Evolutionary conservation across 2,113 vertebrate genomes (phyloP).

Genomic region (Labeo rohita): DNA sequence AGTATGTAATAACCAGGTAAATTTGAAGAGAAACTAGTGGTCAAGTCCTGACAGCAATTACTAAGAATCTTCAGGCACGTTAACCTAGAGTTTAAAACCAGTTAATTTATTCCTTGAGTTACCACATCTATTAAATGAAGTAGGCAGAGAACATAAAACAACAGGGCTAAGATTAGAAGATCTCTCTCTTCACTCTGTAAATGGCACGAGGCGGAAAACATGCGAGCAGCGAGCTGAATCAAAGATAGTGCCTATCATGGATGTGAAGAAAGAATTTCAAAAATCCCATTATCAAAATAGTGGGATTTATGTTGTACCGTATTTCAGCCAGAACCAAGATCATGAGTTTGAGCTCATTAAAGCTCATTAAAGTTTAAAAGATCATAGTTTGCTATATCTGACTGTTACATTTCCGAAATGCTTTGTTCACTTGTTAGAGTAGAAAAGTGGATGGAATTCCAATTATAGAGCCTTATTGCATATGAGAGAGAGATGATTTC

Average conservation of each 20-base stretch:
- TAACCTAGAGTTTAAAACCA: background rate
- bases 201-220: constrained; percentile 18
- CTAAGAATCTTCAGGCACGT: background rate
- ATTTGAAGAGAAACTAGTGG: background rate
- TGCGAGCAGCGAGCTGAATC: constrained; percentile 30
- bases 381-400: constrained; percentile 22
- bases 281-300: background rate
- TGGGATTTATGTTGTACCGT: background rate
- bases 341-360: constrained; percentile 31
- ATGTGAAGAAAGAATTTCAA: constrained; percentile 5
- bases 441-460: constrained; percentile 34
- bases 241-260: background rate
- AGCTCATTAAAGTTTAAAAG: constrained; percentile 31
- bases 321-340: background rate
- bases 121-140: background rate
- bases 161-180: constrained; percentile 14
- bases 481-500: constrained; percentile 31
- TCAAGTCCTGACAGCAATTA: background rate
- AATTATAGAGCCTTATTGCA: constrained; percentile 23
- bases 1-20: background rate
- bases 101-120: background rate
- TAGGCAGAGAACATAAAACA: constrained; percentile 19
- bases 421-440: constrained; percentile 30
- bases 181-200: background rate
- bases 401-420: constrained; percentile 29